phyloP scores from a whole-genome alignment of 2,888 invertebrate genomes.

The Aphidius colemani region DNA sequence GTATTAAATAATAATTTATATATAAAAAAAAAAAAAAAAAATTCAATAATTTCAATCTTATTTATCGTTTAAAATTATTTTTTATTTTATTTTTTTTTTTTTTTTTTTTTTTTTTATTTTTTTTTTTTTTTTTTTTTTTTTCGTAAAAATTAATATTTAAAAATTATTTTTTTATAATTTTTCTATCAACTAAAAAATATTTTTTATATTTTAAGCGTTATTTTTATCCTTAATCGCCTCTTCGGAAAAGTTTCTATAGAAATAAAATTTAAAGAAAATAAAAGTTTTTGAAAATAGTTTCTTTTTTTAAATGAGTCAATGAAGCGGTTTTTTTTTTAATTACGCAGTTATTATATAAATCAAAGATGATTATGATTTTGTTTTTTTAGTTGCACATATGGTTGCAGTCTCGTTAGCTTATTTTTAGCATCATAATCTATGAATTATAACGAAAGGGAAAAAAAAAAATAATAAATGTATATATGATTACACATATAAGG shows the following conservation, averaged over 20 bases:
- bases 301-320: background rate
- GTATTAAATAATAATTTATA: too few relatives aligned
- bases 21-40: too few relatives aligned
- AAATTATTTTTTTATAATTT: too few relatives aligned
- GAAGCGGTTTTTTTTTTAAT: constrained; percentile 1
- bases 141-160: background rate
- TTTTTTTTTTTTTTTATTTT: background rate
- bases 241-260: constrained; percentile 53
- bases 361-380: background rate
- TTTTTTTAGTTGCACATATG: constrained; percentile 12
- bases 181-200: too few relatives aligned
- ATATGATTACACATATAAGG: too few relatives aligned
- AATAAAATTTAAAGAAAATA: constrained; percentile 24
- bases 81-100: too few relatives aligned
- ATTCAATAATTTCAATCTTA: too few relatives aligned
- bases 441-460: background rate
- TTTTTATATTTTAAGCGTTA: constrained; percentile 37
- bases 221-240: constrained; percentile 52
- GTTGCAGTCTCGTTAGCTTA: constrained; percentile 4
- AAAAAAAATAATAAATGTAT: background rate
- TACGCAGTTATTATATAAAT: constrained; percentile 6
- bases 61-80: too few relatives aligned
- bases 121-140: background rate
- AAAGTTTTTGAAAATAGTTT: constrained; percentile 1
- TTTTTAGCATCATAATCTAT: too few relatives aligned